phyloP scores from a whole-genome alignment of 2,113 vertebrate species.

The Motacilla tschutschensis region DNA sequence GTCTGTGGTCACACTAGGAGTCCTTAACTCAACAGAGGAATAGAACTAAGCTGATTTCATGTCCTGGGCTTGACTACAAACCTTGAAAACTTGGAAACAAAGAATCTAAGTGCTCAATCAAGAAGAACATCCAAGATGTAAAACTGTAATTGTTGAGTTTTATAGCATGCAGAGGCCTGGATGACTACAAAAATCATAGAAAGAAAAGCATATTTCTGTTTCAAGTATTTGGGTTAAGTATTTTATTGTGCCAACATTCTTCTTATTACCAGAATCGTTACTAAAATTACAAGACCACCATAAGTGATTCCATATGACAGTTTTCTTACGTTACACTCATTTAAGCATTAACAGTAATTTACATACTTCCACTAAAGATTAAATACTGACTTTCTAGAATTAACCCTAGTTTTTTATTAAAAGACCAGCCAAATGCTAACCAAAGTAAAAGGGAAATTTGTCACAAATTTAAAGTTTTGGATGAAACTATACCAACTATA shows the following conservation, averaged over 20 bases:
- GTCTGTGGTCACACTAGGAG: background rate
- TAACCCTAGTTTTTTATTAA: background rate
- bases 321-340: background rate
- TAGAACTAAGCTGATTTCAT: background rate
- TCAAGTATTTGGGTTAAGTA: background rate
- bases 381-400: background rate
- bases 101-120: background rate
- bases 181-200: background rate
- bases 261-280: background rate
- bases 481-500: background rate
- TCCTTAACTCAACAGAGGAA: background rate
- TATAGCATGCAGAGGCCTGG: background rate
- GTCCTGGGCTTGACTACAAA: background rate
- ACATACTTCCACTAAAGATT: background rate
- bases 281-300: background rate
- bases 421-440: background rate
- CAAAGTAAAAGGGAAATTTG: background rate
- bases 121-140: background rate
- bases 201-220: background rate
- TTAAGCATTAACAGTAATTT: background rate
- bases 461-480: background rate
- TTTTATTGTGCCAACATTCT: constrained; percentile 15
- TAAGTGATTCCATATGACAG: background rate
- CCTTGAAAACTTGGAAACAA: background rate
- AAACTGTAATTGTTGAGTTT: background rate